A percentile compares a stretch with the other conserved stretches of the same genome.
These are phyloP conservation scores for Drosophila meridiana DNA, from an alignment of 2,888 invertebrate species.

Conservation along the genomic window DNA sequence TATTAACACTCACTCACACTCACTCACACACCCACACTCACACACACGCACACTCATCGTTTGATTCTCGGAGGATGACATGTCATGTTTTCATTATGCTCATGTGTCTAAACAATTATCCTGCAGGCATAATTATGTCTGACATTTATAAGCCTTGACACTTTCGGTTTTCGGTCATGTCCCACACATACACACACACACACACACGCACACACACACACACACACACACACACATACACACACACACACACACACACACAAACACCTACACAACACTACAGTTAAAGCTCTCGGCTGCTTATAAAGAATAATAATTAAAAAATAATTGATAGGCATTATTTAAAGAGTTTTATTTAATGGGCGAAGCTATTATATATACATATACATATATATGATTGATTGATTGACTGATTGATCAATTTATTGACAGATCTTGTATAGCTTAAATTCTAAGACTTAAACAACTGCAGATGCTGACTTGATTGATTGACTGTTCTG, in stretches of 20 bases:
- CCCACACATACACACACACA: conserved; percentile 38
- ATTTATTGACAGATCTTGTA: too few relatives aligned
- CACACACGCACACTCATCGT: conserved; percentile 20
- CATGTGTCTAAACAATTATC: conserved; percentile 82
- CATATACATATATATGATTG: not conserved
- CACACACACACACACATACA: not conserved
- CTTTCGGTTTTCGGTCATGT: conserved; percentile 78
- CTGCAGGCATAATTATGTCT: conserved; percentile 81
- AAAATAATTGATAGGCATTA: conserved; percentile 51
- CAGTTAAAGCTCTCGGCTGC: conserved; percentile 12
- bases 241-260: not conserved
- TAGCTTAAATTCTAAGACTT: not conserved
- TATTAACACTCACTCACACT: conserved; percentile 37
- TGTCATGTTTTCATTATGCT: conserved; percentile 81
- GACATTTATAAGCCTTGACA: conserved; percentile 82
- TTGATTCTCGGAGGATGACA: conserved; percentile 80
- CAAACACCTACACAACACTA: not conserved
- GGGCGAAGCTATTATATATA: not conserved
- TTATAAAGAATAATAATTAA: conserved; percentile 54
- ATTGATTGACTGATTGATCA: conserved; percentile 1
- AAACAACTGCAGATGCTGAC: not conserved
- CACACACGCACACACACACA: conserved; percentile 12
- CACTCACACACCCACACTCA: conserved; percentile 21
- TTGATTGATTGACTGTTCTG: not conserved
- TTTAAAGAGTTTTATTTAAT: not conserved